Conservation (phyloP, 2,797 vertebrate genomes). For the Nasua narica region DNA sequence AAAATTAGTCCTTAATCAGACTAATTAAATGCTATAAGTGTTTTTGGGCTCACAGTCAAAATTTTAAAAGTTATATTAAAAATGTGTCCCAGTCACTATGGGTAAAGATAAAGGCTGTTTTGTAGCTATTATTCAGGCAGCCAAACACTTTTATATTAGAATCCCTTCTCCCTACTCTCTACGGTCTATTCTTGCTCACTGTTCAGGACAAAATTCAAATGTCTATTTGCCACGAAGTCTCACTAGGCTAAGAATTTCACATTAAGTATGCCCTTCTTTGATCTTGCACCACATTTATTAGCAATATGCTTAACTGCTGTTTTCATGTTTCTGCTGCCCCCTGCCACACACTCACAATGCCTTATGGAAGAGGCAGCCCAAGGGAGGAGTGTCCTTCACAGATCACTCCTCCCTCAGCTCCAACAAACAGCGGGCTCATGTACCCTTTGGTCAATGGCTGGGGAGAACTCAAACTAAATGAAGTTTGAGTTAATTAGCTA, state of each 20-base stretch:
- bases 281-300: neutral
- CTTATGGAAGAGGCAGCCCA: neutral
- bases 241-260: neutral
- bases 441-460: neutral
- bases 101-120: conserved; percentile 21
- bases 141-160: neutral
- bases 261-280: neutral
- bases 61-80: conserved; percentile 46
- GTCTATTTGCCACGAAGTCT: neutral
- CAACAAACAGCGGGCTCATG: neutral
- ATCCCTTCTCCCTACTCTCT: neutral
- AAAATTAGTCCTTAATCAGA: conserved; percentile 44
- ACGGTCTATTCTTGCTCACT: neutral
- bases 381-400: neutral
- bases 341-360: neutral
- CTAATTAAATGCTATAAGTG: conserved; percentile 19
- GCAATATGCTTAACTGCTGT: neutral
- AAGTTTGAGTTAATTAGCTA: conserved; percentile 17
- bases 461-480: neutral
- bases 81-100: neutral
- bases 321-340: neutral
- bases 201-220: neutral
- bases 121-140: neutral
- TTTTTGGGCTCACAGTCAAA: conserved; percentile 17
- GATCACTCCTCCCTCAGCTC: neutral